Conservation (phyloP, 2,113 vertebrate genomes). For the Silurus glanis region DNA sequence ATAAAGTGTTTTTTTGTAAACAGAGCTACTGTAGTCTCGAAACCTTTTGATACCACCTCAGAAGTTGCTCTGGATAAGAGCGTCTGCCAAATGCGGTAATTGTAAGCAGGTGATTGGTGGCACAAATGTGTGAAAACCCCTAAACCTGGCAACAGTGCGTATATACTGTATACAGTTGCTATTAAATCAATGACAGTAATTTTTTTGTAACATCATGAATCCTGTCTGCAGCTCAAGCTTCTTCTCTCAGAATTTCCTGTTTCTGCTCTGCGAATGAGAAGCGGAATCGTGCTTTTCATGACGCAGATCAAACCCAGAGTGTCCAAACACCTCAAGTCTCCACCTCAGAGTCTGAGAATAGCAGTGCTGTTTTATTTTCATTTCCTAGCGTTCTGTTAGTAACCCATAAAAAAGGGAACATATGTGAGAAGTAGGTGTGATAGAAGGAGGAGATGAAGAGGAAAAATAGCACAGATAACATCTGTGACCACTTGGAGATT, state of each 20-base stretch:
- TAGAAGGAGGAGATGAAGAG: slow-evolving; percentile 12
- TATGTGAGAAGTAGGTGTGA: slow-evolving; percentile 45
- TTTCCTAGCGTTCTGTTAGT: slow-evolving; percentile 45
- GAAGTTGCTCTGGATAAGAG: too few relatives aligned
- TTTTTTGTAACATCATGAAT: too few relatives aligned
- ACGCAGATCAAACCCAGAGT: neutral
- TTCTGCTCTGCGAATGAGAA: neutral
- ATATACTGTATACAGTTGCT: too few relatives aligned
- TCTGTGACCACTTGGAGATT: neutral
- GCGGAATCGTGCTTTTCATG: neutral
- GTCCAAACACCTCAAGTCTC: slow-evolving; percentile 16
- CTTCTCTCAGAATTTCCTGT: neutral
- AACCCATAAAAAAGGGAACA: slow-evolving; percentile 50
- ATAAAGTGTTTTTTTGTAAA: too few relatives aligned
- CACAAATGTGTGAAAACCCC: too few relatives aligned
- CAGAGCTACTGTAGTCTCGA: too few relatives aligned
- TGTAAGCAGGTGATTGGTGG: too few relatives aligned
- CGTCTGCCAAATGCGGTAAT: too few relatives aligned
- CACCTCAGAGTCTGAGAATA: slow-evolving; percentile 44
- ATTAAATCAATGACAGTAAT: too few relatives aligned
- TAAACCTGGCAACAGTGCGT: too few relatives aligned
- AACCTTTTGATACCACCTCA: too few relatives aligned
- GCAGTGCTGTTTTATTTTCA: slow-evolving; percentile 48
- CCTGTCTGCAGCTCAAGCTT: too few relatives aligned
- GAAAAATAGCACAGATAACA: neutral